These are phyloP conservation scores for Acomys russatus DNA, from an alignment of 2,797 vertebrate genomes.

Conservation along the genomic window DNA sequence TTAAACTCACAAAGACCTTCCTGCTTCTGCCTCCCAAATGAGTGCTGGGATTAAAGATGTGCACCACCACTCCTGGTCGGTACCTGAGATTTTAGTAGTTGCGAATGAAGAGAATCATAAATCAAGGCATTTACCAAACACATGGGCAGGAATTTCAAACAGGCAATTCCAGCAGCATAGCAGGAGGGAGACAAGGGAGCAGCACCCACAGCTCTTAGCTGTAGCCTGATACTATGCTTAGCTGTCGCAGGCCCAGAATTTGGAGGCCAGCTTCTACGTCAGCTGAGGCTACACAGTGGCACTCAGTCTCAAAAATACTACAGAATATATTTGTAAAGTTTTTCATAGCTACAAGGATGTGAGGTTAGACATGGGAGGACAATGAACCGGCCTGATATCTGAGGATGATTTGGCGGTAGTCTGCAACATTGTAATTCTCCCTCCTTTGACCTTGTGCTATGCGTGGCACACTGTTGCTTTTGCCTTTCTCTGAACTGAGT, in stretches of 20 bases:
- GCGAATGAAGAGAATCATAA: neutral
- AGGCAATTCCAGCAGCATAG: neutral
- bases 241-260: no score
- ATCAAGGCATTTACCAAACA: neutral
- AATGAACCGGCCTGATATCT: neutral
- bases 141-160: neutral
- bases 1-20: neutral
- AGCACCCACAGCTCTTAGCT: neutral
- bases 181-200: fast-evolving
- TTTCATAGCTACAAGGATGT: neutral
- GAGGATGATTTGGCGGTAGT: neutral
- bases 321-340: neutral
- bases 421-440: neutral
- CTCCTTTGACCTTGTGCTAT: neutral
- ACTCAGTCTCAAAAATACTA: neutral
- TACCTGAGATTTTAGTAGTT: neutral
- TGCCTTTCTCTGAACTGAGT: neutral
- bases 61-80: no score
- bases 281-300: neutral
- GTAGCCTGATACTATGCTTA: neutral
- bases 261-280: neutral
- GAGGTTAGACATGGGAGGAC: neutral
- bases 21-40: neutral
- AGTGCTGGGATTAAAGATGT: neutral
- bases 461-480: neutral